A percentile compares a stretch with the other conserved stretches of the same genome.
phyloP scores from a whole-genome alignment of 2,888 invertebrate genomes.

The Philereme transversata region DNA sequence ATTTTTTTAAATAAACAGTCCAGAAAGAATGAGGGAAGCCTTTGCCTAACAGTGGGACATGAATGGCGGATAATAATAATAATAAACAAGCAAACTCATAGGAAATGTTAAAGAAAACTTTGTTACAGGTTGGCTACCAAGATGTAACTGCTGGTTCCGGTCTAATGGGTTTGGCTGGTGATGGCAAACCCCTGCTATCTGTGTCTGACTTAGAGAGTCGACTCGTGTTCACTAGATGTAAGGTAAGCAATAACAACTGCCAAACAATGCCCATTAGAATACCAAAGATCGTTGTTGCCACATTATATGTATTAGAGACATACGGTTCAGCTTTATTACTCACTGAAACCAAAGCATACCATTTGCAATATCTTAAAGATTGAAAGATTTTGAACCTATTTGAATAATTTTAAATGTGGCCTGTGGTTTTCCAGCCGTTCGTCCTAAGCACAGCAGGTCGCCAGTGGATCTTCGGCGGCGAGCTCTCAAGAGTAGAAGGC shows the following conservation, averaged over 20 bases:
- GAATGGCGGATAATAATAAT: too few species aligned
- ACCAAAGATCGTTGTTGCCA: not conserved
- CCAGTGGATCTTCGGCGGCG: constrained; percentile 96
- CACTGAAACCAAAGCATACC: too few species aligned
- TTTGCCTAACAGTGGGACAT: not conserved
- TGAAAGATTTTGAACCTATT: not conserved
- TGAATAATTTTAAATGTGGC: constrained; percentile 5
- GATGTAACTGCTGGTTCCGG: constrained; percentile 93
- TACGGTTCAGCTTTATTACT: too few species aligned
- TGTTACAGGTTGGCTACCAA: constrained; percentile 86
- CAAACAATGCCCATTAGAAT: not conserved
- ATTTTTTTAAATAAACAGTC: too few species aligned
- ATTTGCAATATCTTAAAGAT: too few species aligned
- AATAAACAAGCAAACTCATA: too few species aligned
- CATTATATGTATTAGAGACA: too few species aligned
- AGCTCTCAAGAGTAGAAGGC: constrained; percentile 92
- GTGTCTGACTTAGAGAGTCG: constrained; percentile 94
- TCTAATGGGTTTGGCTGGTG: constrained; percentile 93
- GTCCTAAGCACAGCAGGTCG: constrained; percentile 92
- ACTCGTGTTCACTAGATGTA: constrained; percentile 95
- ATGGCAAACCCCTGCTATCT: constrained; percentile 91
- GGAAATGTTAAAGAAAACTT: not conserved
- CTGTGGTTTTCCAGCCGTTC: constrained; percentile 86
- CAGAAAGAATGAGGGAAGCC: not conserved
- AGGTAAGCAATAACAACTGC: constrained; percentile 73